Evolutionary conservation across 2,888 invertebrate species (phyloP), one percentile per base, ranked within the genome.

Genomic region (Caenorhabditis sp.): DNA sequence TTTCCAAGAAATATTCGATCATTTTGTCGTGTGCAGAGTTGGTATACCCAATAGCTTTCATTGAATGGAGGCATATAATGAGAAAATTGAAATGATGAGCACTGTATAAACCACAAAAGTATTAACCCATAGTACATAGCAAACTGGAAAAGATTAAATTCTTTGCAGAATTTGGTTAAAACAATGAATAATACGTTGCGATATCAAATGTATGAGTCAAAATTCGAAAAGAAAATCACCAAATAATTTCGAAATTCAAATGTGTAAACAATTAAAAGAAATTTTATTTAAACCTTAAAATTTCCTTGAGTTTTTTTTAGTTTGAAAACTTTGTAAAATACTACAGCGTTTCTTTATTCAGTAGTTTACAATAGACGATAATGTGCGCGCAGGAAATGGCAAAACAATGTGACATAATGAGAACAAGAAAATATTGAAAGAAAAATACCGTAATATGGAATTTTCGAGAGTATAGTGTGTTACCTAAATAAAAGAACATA

Each of bases 21-120:
- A 62, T 85, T 87, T 24, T 86, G 79, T 56, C 81, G 79, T 1
- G 80, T 87, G 65, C 87, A 87, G 53, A 87, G 68, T 26, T 74
- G 68, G 70, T 87, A 87, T 13, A 85, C 79, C 9, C 53, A 50
- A 44, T 56, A 44, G 28, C 79, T 74, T 37, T 86, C 68, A 65
- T 86, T 72, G 61, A 86, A 86, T 37, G 86, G 86, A 13, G 86
- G 84, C 56, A 84, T 77, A 61, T 83, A 85, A 37, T 77, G 79
- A 20, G 76, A 47, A 32, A 82, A 83, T 82, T 77, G 77, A 32
- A 82, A 82, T 15, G 67, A 20, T 13, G 37, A 26, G 20, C 68
- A 71, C 51, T 61, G 37, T 44, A 56, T 22, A 32, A 72, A 26
- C 37, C 56, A 65, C 40, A 77, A 24, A n/a, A 62, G 6, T 4